Evolutionary conservation across 2,888 invertebrate species (phyloP).

Genomic region (Pediacus dermestoides): DNA sequence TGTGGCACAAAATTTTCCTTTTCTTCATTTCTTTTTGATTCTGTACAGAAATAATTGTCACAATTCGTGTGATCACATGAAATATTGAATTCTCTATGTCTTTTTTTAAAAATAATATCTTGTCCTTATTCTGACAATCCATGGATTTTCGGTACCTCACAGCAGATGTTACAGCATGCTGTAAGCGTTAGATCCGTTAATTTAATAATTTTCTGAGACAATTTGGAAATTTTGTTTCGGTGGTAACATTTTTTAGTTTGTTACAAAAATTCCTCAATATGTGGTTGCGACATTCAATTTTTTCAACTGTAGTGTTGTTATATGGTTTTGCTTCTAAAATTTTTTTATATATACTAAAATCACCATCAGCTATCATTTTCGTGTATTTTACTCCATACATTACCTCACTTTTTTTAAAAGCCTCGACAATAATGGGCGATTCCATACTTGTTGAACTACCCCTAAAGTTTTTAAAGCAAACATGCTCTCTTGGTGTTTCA

Average conservation of each 20-base stretch:
- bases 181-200: neutral
- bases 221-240: neutral
- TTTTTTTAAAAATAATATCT: neutral
- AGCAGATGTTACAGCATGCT: slow-evolving; percentile 2
- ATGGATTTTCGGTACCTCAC: neutral
- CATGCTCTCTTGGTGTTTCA: neutral
- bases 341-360: slow-evolving; percentile 1
- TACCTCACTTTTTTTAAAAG: too few species aligned
- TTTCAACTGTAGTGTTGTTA: neutral
- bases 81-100: slow-evolving; percentile 6
- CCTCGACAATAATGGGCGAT: neutral
- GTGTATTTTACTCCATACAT: slow-evolving; percentile 2
- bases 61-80: slow-evolving; percentile 13
- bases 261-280: neutral
- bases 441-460: neutral
- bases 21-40: neutral
- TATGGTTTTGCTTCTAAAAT: slow-evolving; percentile 2
- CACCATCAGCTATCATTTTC: slow-evolving; percentile 1
- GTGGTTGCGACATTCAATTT: slow-evolving; percentile 3
- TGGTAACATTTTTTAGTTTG: neutral
- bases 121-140: too few species aligned
- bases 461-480: slow-evolving; percentile 1
- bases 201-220: neutral
- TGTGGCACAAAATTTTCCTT: too few species aligned
- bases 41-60: slow-evolving; percentile 9